A percentile compares a stretch with the other conserved stretches of the same genome.
Conservation (phyloP, 2,888 invertebrate species). For the Ochropacha duplaris region DNA sequence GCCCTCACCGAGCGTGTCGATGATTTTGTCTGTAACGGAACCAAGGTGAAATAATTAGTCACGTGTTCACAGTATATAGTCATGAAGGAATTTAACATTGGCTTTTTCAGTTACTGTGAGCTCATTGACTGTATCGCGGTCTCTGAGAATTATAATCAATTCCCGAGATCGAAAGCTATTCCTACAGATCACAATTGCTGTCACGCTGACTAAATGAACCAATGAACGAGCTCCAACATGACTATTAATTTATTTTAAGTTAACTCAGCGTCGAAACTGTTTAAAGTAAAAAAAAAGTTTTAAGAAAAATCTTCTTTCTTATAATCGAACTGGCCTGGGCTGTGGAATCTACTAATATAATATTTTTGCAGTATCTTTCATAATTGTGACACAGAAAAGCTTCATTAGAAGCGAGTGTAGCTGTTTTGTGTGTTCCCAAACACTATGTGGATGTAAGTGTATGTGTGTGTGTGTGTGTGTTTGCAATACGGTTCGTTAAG, state of each 20-base stretch:
- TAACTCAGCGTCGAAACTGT: conserved; percentile 22
- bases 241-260: conserved; percentile 35
- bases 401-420: conserved; percentile 18
- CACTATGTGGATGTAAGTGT: conserved; percentile 18
- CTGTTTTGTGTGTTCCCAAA: conserved; percentile 24
- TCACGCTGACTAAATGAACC: conserved; percentile 26
- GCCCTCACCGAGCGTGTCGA: conserved; percentile 99
- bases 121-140: conserved; percentile 17
- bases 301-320: conserved; percentile 40
- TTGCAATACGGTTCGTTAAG: conserved; percentile 57
- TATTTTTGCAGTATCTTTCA: neutral
- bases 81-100: conserved; percentile 63
- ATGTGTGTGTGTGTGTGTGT: conserved; percentile 26
- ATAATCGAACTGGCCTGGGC: conserved; percentile 10
- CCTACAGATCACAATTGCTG: neutral
- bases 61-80: conserved; percentile 54
- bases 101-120: conserved; percentile 30
- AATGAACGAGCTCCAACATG: conserved; percentile 56
- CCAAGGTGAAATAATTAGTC: conserved; percentile 68
- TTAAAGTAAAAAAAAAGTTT: conserved; percentile 40
- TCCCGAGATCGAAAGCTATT: conserved; percentile 21
- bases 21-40: conserved; percentile 97
- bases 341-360: neutral
- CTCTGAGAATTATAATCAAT: conserved; percentile 19
- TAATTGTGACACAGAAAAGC: neutral